These are phyloP conservation scores for Emydoidea blandingii DNA, from an alignment of 2,797 vertebrate genomes.

Conservation along the genomic window DNA sequence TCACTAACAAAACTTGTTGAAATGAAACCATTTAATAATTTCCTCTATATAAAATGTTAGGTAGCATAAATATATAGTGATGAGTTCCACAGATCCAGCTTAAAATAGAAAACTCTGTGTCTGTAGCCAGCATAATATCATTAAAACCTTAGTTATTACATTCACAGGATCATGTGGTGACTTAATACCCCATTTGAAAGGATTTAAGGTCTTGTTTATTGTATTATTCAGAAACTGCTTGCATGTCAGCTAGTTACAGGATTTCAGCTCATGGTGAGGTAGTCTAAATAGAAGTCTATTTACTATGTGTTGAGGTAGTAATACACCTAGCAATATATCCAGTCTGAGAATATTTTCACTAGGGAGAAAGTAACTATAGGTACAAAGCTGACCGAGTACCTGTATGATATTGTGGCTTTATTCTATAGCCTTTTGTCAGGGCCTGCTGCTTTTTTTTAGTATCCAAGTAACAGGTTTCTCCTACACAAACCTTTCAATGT, in stretches of 20 bases:
- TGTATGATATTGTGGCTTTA: neutral
- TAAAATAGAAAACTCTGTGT: constrained; percentile 34
- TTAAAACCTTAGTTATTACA: neutral
- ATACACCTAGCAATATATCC: neutral
- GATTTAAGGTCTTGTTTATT: constrained; percentile 6
- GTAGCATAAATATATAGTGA: constrained; percentile 3
- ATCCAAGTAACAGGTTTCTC: neutral
- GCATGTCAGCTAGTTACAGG: neutral
- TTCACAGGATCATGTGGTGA: neutral
- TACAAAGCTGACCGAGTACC: neutral
- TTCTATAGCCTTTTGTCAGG: neutral
- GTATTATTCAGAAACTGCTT: neutral
- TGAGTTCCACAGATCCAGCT: constrained; percentile 10
- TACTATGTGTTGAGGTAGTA: neutral
- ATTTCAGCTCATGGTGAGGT: neutral
- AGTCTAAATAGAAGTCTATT: neutral
- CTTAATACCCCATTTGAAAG: constrained; percentile 19
- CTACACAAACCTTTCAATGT: neutral
- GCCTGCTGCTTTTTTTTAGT: neutral
- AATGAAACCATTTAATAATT: constrained; percentile 31
- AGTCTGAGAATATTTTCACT: neutral
- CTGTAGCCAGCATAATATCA: neutral
- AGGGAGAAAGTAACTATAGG: neutral
- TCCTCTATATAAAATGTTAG: constrained; percentile 22
- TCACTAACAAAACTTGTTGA: constrained; percentile 1